Evolutionary conservation across 2,888 invertebrate genomes (phyloP).

Genomic region (Dendrolimus pini): DNA sequence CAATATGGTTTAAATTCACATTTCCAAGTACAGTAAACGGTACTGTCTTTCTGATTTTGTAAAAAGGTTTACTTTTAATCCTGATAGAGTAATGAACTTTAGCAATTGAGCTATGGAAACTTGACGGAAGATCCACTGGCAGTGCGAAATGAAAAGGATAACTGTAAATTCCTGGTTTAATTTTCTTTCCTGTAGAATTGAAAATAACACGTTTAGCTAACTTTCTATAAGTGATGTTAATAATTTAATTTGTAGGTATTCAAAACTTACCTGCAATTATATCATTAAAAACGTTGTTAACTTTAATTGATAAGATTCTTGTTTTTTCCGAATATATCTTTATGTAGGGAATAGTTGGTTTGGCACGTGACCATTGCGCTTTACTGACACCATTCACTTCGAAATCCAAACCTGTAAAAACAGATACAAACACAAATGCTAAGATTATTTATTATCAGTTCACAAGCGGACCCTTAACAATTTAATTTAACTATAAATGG

Average conservation of each 20-base stretch:
- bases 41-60: conserved; percentile 30
- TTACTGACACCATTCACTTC: conserved; percentile 46
- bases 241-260: neutral
- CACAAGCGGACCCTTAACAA: no score
- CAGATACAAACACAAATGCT: neutral
- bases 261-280: conserved; percentile 23
- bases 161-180: conserved; percentile 40
- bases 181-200: conserved; percentile 32
- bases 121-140: conserved; percentile 51
- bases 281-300: conserved; percentile 38
- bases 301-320: conserved; percentile 37
- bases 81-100: conserved; percentile 47
- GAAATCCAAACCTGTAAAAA: conserved; percentile 46
- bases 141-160: conserved; percentile 55
- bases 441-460: no score
- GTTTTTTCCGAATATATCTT: conserved; percentile 53
- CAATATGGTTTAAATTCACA: conserved; percentile 45
- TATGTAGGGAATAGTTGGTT: conserved; percentile 53
- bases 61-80: conserved; percentile 40
- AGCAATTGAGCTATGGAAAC: conserved; percentile 50
- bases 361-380: conserved; percentile 54
- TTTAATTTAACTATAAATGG: no score
- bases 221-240: neutral
- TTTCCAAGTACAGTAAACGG: conserved; percentile 41
- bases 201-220: neutral